These are phyloP conservation scores for Odontocerum albicorne DNA, from an alignment of 2,888 invertebrate species.

Conservation along the genomic window DNA sequence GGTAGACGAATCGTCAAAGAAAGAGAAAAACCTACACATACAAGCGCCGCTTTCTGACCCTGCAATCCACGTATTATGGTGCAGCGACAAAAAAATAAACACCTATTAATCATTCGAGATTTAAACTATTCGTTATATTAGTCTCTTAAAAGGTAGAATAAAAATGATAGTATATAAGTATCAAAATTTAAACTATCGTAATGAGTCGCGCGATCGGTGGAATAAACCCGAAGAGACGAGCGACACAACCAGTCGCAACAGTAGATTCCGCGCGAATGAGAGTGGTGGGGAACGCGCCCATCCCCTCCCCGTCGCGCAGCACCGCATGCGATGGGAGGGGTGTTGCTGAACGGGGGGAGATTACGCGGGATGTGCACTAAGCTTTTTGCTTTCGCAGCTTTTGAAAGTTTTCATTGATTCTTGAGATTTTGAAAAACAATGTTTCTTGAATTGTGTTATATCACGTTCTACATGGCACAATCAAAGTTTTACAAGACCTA, in stretches of 20 bases:
- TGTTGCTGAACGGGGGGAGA: conserved; percentile 6
- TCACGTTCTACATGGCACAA: too few relatives aligned
- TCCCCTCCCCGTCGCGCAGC: conserved; percentile 9
- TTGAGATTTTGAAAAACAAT: too few relatives aligned
- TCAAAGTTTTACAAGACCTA: too few relatives aligned
- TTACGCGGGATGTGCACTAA: conserved; percentile 6
- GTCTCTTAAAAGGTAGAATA: too few relatives aligned
- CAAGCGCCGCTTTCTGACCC: too few relatives aligned
- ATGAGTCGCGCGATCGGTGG: not conserved
- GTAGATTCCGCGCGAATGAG: conserved; percentile 24
- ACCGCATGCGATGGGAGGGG: not conserved
- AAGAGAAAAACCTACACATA: conserved; percentile 48
- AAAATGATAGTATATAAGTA: too few relatives aligned
- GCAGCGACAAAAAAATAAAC: too few relatives aligned
- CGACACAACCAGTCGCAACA: not conserved
- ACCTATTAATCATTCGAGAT: too few relatives aligned
- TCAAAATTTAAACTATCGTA: too few relatives aligned
- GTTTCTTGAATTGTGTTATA: too few relatives aligned
- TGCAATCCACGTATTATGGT: too few relatives aligned
- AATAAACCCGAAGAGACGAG: not conserved
- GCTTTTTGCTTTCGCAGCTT: conserved; percentile 6
- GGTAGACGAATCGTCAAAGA: conserved; percentile 51
- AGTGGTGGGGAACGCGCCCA: conserved; percentile 11
- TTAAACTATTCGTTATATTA: too few relatives aligned
- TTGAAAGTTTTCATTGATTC: not conserved